phyloP scores from a whole-genome alignment of 2,113 vertebrate species.

The Elephantulus edwardii region DNA sequence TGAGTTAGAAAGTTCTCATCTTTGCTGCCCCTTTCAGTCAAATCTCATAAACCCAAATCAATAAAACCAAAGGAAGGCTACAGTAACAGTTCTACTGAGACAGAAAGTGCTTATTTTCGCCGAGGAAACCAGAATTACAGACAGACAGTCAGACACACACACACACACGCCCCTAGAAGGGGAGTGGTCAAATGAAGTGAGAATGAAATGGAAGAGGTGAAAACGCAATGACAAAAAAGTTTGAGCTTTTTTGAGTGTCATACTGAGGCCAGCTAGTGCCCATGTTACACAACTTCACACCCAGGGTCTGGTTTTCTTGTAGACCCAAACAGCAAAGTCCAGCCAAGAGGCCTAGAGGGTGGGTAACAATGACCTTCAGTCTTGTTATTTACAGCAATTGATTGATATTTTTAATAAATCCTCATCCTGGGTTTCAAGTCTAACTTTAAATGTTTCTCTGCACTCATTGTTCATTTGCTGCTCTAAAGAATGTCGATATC shows the following conservation, averaged over 20 bases:
- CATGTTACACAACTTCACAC: not conserved
- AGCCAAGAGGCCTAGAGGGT: not conserved
- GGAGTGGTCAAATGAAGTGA: not conserved
- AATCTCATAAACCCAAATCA: not conserved
- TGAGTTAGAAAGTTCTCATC: slow-evolving; percentile 19
- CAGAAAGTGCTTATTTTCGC: not conserved
- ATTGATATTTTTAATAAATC: not conserved
- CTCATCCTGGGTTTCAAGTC: not conserved
- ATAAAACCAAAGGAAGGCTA: not conserved
- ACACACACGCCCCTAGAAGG: not conserved
- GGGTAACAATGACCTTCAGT: not conserved
- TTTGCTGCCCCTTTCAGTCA: slow-evolving; percentile 5
- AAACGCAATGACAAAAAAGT: not conserved
- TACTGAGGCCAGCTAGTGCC: not conserved
- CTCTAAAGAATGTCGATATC: not conserved
- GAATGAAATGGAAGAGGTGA: not conserved
- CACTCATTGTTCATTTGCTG: not conserved
- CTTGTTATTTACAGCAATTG: not conserved
- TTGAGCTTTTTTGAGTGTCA: not conserved
- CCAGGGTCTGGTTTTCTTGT: not conserved
- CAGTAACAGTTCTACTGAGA: not conserved
- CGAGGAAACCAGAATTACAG: not conserved
- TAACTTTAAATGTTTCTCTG: not conserved
- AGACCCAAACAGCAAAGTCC: not conserved
- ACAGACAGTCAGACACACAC: not conserved